Conservation (phyloP, 2,797 vertebrate species). For the Hippoglossus hippoglossus region DNA sequence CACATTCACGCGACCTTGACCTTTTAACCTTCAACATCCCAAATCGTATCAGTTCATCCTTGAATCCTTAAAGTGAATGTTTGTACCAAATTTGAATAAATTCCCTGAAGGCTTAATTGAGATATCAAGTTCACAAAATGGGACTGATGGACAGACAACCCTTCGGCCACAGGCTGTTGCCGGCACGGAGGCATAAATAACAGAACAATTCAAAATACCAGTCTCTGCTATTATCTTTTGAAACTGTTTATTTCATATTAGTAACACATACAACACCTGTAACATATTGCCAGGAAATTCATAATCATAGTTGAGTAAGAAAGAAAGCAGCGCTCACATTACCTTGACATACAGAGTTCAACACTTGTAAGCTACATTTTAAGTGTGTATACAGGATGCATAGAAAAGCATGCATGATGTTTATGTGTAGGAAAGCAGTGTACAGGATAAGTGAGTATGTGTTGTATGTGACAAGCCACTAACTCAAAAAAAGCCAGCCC, state of each 20-base stretch:
- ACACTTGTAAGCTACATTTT: slow-evolving; percentile 22
- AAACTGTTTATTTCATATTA: slow-evolving; percentile 53
- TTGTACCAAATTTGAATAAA: too few relatives aligned
- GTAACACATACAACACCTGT: slow-evolving; percentile 37
- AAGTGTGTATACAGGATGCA: slow-evolving; percentile 23
- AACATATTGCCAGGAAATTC: slow-evolving; percentile 42
- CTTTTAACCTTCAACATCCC: too few relatives aligned
- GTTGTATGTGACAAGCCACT: slow-evolving; percentile 19
- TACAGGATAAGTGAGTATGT: slow-evolving; percentile 25
- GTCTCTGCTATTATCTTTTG: slow-evolving; percentile 47
- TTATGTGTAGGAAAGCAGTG: slow-evolving; percentile 31
- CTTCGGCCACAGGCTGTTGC: too few relatives aligned
- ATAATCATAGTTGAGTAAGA: slow-evolving; percentile 34
- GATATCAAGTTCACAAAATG: too few relatives aligned
- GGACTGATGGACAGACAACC: too few relatives aligned
- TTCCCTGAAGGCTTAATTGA: too few relatives aligned
- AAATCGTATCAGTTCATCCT: too few relatives aligned
- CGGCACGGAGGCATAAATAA: too few relatives aligned
- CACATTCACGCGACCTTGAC: too few relatives aligned
- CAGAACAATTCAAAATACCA: slow-evolving; percentile 2
- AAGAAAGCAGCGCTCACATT: slow-evolving; percentile 50
- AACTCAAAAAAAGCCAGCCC: slow-evolving; percentile 7
- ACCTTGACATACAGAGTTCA: slow-evolving; percentile 28
- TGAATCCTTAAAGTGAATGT: too few relatives aligned
- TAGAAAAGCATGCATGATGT: slow-evolving; percentile 66